Evolutionary conservation across 2,797 vertebrate genomes (phyloP).

Genomic region (Calcarius lapponicus): DNA sequence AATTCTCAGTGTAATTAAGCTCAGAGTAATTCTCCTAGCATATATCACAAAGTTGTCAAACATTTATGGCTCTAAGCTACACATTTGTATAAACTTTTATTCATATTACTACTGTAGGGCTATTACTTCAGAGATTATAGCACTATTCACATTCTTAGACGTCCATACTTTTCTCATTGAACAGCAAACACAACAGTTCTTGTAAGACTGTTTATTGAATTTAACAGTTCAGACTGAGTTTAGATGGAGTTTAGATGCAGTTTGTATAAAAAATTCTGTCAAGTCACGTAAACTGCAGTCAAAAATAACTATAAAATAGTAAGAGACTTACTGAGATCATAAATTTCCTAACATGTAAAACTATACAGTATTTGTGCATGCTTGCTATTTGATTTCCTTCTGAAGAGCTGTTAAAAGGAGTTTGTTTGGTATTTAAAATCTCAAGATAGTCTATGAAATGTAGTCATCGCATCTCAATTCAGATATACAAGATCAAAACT

Average conservation of each 20-base stretch:
- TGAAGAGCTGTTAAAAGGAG: constrained; percentile 58
- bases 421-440: constrained; percentile 38
- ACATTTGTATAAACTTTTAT: background rate
- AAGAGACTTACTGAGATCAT: constrained; percentile 68
- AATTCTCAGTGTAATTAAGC: background rate
- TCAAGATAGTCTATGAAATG: constrained; percentile 63
- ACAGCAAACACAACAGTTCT: constrained; percentile 71
- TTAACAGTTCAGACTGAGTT: constrained; percentile 60
- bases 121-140: background rate
- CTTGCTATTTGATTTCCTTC: constrained; percentile 57
- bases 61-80: background rate
- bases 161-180: constrained; percentile 22
- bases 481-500: constrained; percentile 62
- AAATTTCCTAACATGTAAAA: constrained; percentile 70
- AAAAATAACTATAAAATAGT: constrained; percentile 70
- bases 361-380: constrained; percentile 71
- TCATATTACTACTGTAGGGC: background rate
- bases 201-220: constrained; percentile 77
- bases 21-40: background rate
- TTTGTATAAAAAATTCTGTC: constrained; percentile 61
- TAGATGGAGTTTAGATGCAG: constrained; percentile 52
- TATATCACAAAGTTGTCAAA: background rate
- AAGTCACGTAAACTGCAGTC: constrained; percentile 73
- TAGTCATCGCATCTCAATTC: constrained; percentile 30
- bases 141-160: background rate